phyloP scores from a whole-genome alignment of 2,113 vertebrate species.

The Microcebus tavaratra region DNA sequence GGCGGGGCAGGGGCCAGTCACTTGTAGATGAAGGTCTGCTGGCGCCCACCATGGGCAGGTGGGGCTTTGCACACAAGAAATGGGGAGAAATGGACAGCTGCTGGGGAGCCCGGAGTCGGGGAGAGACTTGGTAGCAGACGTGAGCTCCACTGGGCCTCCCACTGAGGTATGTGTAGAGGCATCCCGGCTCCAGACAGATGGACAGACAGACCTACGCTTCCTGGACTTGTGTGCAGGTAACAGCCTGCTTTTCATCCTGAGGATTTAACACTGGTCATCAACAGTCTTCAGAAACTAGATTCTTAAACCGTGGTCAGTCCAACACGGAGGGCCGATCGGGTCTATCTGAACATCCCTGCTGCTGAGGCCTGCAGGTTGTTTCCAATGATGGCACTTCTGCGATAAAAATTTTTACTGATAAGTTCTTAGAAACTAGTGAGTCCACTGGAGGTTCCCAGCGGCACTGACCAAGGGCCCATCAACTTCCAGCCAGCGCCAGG shows the following conservation, averaged over 20 bases:
- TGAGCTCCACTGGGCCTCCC: not conserved
- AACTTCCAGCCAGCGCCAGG: rapidly evolving
- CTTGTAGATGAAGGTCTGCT: rapidly evolving
- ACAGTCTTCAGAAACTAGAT: not conserved
- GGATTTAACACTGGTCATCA: not conserved
- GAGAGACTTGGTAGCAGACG: not conserved
- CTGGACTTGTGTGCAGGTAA: not conserved
- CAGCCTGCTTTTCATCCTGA: too few species aligned
- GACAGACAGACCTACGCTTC: too few species aligned
- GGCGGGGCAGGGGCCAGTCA: not conserved
- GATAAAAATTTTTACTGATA: not conserved
- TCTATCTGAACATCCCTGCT: too few species aligned
- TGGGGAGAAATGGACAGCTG: rapidly evolving
- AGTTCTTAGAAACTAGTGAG: rapidly evolving
- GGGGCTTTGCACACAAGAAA: rapidly evolving
- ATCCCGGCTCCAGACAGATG: not conserved
- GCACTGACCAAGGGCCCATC: rapidly evolving
- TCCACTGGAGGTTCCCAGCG: not conserved
- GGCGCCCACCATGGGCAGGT: not conserved
- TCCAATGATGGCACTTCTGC: too few species aligned
- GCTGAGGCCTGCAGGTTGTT: too few species aligned
- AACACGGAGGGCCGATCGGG: too few species aligned
- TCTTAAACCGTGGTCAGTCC: not conserved
- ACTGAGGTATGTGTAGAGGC: not conserved
- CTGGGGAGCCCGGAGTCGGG: not conserved